Evolutionary conservation across 2,113 vertebrate genomes (phyloP), one percentile per base, ranked within the genome.

Genomic region (Pelodiscus sinensis): DNA sequence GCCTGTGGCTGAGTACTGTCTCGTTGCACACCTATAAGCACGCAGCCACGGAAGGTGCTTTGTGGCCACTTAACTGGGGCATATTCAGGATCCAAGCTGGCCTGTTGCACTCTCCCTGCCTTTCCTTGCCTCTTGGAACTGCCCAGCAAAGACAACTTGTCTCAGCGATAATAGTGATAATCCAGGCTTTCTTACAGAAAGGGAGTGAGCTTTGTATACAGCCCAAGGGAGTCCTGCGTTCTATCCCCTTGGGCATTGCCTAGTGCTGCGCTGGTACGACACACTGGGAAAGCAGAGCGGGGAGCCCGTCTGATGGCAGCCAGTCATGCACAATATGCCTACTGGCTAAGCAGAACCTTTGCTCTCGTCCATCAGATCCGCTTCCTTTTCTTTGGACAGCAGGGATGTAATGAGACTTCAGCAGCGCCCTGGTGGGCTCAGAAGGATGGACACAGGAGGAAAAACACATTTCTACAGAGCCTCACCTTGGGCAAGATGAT

Each of bases 401-500:
- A 10, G 56, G 82, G 85, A 95, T 91, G 6, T 54, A 55, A 91
- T 62, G 62, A 85, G 38, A 55, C 14, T 68, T 86, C 81, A 92
- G 54, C 24, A 88, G 50, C 58, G n/a, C n/a, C 58, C 91, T 81
- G 9, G 50, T 4, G 85, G 60, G 3, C 82, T 91, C 91, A n/a
- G 55, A 90, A 95, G 92, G 19, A 54, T 2, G 8, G 52, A 54
- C 55, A 8, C 25, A 73, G 93, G 65, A 84, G 86, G 79, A 80
- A 80, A 19, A 55, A 84, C 51, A 5, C 19, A 6, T 9, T 12
- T 25, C 55, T 84, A 84, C 50, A 44, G 22, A 87, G 24, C 79
- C 93, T 95, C 60, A 98, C 97, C 97, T 96, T 96, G 95, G 16
- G 85, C 94, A 92, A 97, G 90, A 60, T 96, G 96, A 35, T 97